These are phyloP conservation scores for Congeria kusceri DNA, from an alignment of 2,888 invertebrate species.

Conservation along the genomic window DNA sequence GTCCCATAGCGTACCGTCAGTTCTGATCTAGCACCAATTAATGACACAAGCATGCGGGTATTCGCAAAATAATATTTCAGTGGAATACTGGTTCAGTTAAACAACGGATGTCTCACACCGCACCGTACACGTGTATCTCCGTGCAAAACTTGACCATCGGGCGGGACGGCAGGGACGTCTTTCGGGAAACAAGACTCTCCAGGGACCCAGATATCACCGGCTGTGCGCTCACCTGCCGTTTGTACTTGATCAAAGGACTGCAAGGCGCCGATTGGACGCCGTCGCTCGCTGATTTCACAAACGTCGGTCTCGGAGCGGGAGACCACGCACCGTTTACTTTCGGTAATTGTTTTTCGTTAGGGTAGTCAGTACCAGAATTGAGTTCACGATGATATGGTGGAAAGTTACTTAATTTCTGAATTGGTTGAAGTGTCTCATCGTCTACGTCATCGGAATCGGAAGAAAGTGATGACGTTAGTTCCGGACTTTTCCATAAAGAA, in stretches of 20 bases:
- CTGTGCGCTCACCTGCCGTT: slow-evolving; percentile 13
- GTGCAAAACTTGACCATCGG: slow-evolving; percentile 32
- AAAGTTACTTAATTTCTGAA: no score
- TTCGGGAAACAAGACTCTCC: slow-evolving; percentile 4
- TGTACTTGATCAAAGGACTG: slow-evolving; percentile 25
- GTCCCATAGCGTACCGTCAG: no score
- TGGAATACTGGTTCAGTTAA: no score
- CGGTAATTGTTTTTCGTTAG: no score
- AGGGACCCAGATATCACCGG: slow-evolving; percentile 4
- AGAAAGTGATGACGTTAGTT: slow-evolving; percentile 35
- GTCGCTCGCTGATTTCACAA: slow-evolving; percentile 1
- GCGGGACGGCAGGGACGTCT: slow-evolving; percentile 25
- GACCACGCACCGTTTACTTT: background rate
- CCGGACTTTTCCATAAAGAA: slow-evolving; percentile 14
- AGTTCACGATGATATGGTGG: no score
- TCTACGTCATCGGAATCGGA: slow-evolving; percentile 37
- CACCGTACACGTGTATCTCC: slow-evolving; percentile 27
- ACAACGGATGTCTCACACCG: no score
- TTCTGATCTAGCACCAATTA: no score
- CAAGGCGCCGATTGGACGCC: slow-evolving; percentile 15
- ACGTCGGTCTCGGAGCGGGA: background rate
- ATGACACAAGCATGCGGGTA: no score
- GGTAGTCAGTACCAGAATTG: no score
- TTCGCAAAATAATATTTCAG: no score
- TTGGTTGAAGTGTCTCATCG: background rate